These are phyloP conservation scores for Hoplias malabaricus DNA, from an alignment of 2,113 vertebrate genomes.

Conservation along the genomic window DNA sequence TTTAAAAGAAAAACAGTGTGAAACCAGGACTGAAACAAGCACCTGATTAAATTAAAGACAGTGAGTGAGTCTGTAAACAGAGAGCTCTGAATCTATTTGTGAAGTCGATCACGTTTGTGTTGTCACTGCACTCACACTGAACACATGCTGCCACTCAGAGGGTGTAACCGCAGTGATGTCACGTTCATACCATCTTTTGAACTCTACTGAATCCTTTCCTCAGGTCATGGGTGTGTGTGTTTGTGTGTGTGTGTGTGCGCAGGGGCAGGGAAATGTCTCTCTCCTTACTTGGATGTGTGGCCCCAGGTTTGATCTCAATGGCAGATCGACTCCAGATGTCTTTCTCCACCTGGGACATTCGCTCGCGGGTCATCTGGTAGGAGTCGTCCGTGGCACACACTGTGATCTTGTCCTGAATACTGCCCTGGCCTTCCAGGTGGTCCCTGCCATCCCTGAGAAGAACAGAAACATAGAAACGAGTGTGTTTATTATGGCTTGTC, in stretches of 20 bases:
- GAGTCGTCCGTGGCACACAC: slow-evolving; percentile 82
- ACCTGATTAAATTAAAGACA: no score
- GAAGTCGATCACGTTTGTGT: no score
- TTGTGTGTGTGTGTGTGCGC: not conserved
- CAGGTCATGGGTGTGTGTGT: not conserved
- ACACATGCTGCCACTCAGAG: no score
- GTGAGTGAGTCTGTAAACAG: no score
- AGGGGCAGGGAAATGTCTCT: not conserved
- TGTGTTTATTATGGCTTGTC: not conserved
- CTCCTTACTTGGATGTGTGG: slow-evolving; percentile 68
- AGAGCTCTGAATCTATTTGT: no score
- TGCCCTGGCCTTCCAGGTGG: slow-evolving; percentile 80
- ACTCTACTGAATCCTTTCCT: no score
- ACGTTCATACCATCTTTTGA: no score
- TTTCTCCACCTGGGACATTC: slow-evolving; percentile 76
- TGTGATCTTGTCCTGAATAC: slow-evolving; percentile 84
- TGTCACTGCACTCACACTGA: no score
- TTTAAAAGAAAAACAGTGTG: no score
- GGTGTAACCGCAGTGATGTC: no score
- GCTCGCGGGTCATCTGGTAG: slow-evolving; percentile 74
- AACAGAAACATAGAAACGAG: slow-evolving; percentile 16
- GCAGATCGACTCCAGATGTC: slow-evolving; percentile 77
- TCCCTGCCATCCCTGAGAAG: slow-evolving; percentile 70
- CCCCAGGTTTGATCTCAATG: slow-evolving; percentile 73
- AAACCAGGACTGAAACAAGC: no score